A percentile compares a stretch with the other conserved stretches of the same genome.
Evolutionary conservation across 2,888 invertebrate genomes (phyloP).

Genomic region (Colostygia pectinataria): DNA sequence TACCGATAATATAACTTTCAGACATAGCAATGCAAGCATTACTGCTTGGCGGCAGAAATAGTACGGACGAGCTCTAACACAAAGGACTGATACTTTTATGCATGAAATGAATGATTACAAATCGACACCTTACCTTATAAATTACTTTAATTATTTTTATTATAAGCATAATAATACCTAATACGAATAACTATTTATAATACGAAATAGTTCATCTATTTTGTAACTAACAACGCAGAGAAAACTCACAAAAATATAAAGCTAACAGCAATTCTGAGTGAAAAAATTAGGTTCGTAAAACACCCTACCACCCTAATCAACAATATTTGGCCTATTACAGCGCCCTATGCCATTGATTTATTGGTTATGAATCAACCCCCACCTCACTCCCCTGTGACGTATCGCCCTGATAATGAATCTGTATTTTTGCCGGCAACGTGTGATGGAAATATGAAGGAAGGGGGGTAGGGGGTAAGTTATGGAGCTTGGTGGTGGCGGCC

Average conservation of each 20-base stretch:
- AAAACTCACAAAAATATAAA: background rate
- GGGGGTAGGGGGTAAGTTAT: conserved; percentile 52
- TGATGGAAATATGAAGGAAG: conserved; percentile 75
- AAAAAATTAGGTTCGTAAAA: conserved; percentile 23
- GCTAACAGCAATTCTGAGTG: background rate
- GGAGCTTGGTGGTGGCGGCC: conserved; percentile 40
- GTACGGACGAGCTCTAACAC: too few relatives aligned
- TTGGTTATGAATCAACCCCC: conserved; percentile 77
- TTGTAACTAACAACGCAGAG: too few relatives aligned
- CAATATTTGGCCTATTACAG: conserved; percentile 79
- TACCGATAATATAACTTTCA: too few relatives aligned
- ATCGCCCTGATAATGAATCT: conserved; percentile 79
- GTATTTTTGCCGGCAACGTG: conserved; percentile 71
- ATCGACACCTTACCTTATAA: too few relatives aligned
- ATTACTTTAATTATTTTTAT: too few relatives aligned
- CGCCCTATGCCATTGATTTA: conserved; percentile 76
- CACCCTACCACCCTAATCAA: conserved; percentile 34
- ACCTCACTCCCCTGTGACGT: conserved; percentile 51
- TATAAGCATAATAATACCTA: too few relatives aligned
- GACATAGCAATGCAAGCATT: too few relatives aligned
- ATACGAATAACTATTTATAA: too few relatives aligned
- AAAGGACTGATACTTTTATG: too few relatives aligned
- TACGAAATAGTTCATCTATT: too few relatives aligned
- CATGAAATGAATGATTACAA: too few relatives aligned
- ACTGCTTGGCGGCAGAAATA: too few relatives aligned